Evolutionary conservation across 2,113 vertebrate genomes (phyloP).

Genomic region (Bucco capensis): DNA sequence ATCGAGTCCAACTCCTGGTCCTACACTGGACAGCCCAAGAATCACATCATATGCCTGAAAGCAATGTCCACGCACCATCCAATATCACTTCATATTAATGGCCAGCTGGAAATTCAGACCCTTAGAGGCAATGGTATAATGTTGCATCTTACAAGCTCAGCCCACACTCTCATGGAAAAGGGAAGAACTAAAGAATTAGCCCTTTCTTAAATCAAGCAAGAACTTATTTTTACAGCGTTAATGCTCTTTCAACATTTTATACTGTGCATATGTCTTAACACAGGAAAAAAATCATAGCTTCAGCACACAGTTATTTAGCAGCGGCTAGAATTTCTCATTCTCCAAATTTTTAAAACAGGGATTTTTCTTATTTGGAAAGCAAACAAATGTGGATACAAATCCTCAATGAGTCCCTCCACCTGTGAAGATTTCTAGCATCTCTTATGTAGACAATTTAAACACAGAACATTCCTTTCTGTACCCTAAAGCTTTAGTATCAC

Average conservation of each 20-base stretch:
- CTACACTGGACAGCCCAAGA: no score
- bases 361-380: background rate
- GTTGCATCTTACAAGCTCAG: background rate
- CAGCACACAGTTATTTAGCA: background rate
- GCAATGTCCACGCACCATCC: no score
- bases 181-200: background rate
- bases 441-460: background rate
- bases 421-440: background rate
- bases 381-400: background rate
- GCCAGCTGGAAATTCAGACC: background rate
- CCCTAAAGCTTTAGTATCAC: background rate
- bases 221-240: background rate
- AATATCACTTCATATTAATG: background rate
- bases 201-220: background rate
- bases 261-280: rapidly evolving
- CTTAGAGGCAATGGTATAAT: background rate
- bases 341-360: background rate
- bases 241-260: background rate
- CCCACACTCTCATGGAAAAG: rapidly evolving
- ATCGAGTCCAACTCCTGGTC: no score
- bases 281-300: background rate
- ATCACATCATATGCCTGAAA: no score
- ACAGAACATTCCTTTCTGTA: background rate
- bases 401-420: background rate
- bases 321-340: background rate